These are phyloP conservation scores for Podarcis cretensis DNA, from an alignment of 2,113 vertebrate species.

Conservation along the genomic window DNA sequence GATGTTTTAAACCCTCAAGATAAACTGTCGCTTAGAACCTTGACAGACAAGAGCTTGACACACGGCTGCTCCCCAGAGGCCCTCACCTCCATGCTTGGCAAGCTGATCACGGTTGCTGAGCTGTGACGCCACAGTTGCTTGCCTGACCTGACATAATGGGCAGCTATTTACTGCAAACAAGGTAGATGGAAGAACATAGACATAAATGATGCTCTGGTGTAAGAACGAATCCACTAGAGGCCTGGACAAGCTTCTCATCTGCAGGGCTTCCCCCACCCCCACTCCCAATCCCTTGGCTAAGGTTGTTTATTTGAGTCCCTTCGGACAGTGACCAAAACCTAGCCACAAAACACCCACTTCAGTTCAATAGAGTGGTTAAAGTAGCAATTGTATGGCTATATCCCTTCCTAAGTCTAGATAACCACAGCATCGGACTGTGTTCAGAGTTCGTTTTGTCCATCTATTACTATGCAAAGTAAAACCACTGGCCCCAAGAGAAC, in stretches of 20 bases:
- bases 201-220: slow-evolving; percentile 86
- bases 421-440: slow-evolving; percentile 40
- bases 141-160: slow-evolving; percentile 87
- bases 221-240: slow-evolving; percentile 74
- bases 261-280: slow-evolving; percentile 24
- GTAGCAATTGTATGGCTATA: slow-evolving; percentile 76
- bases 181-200: slow-evolving; percentile 84
- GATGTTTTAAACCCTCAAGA: slow-evolving; percentile 77
- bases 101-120: slow-evolving; percentile 72
- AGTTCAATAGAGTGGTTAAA: slow-evolving; percentile 81
- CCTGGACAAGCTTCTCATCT: slow-evolving; percentile 71
- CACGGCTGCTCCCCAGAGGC: slow-evolving; percentile 63
- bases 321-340: slow-evolving; percentile 69
- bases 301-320: slow-evolving; percentile 73
- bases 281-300: slow-evolving; percentile 37
- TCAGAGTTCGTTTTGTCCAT: slow-evolving; percentile 8
- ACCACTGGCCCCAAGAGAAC: not conserved
- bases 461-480: slow-evolving; percentile 24
- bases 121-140: slow-evolving; percentile 75
- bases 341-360: slow-evolving; percentile 63
- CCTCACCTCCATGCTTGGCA: slow-evolving; percentile 46
- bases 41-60: slow-evolving; percentile 79
- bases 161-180: slow-evolving; percentile 90
- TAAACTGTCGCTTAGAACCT: slow-evolving; percentile 79
- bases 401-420: slow-evolving; percentile 52